These are phyloP conservation scores for Limenitis arthemis DNA, from an alignment of 2,888 invertebrate genomes.

Conservation along the genomic window DNA sequence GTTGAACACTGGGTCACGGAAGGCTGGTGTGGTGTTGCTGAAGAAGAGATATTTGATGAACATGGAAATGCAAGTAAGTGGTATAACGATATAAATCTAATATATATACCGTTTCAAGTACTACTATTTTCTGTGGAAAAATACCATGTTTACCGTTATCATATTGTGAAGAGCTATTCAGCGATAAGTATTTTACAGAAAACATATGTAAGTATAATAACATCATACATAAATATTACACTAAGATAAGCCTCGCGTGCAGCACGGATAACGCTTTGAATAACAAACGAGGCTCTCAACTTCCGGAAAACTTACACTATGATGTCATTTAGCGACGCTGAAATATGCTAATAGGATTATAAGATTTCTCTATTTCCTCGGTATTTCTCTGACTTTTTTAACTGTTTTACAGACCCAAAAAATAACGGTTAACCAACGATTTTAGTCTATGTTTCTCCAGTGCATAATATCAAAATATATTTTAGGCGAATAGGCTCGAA, in stretches of 20 bases:
- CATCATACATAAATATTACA: slow-evolving; percentile 11
- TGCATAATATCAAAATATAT: no score
- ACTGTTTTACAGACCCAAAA: no score
- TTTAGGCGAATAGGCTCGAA: no score
- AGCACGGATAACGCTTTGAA: slow-evolving; percentile 20
- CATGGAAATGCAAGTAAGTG: slow-evolving; percentile 45
- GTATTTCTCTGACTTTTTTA: not conserved
- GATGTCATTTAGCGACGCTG: slow-evolving; percentile 12
- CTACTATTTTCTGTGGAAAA: no score
- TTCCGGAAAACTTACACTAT: slow-evolving; percentile 16
- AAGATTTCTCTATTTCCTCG: not conserved
- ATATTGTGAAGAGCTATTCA: not conserved
- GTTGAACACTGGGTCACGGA: slow-evolving; percentile 61
- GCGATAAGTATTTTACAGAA: not conserved
- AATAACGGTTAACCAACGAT: no score
- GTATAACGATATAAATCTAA: not conserved
- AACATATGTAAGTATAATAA: slow-evolving; percentile 1
- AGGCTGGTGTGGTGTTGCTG: slow-evolving; percentile 65
- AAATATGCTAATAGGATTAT: slow-evolving; percentile 2
- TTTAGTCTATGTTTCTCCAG: no score
- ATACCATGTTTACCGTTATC: no score
- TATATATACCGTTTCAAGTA: not conserved
- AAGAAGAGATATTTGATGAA: slow-evolving; percentile 59
- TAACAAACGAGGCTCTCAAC: slow-evolving; percentile 21
- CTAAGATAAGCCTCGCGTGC: slow-evolving; percentile 19